Base-by-base conservation (phyloP, 2,888 invertebrate species). In the Tricholauxania praeusta region DNA sequence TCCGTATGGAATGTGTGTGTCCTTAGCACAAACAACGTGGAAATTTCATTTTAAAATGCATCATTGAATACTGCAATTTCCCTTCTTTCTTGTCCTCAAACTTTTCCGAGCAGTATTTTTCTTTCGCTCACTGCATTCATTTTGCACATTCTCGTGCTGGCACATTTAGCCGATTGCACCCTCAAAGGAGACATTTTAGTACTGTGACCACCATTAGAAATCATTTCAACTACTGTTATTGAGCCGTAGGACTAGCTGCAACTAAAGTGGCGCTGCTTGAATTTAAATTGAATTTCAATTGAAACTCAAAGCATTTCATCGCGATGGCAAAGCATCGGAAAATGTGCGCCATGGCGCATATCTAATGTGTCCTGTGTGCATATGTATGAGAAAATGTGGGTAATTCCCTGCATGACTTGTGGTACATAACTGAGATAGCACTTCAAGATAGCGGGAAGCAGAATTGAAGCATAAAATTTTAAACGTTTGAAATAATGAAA, bases 261-360 rank as follows among this genome's bases (percentile, higher is more conserved):
- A 39, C 62, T 62, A 62, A 70, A 70, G 62, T 53, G 62, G 22
- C 52, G 70, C 55, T 57, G 72, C 72, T 72, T 63, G 72, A 72
- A 72, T 68, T 67, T 57, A 68, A 63, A 68, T 72, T 68, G 68
- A 55, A 68, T 65, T 68, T 19, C 72, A 63, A 68, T 72, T 72
- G 72, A 72, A 65, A 65, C 49, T 65, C 59, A 72, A 67, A 67
- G 67, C 62, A 62, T 52, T 52, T 47, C 67, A 67, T 48, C n/a
- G 32, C 53, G 64, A 48, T 71, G 59, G 32, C 64, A 65, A 64
- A 59, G 57, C 59, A 28, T 64, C 49, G 59, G 70, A 53, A 65
- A 65, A 71, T 71, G 64, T 71, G 64, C 49, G 15, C 51, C 51
- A 52, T 32, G 53, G 52, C 53, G 17, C 32, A 7, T 39, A 39